phyloP scores from a whole-genome alignment of 2,888 invertebrate species.

The Lysandra bellargus region DNA sequence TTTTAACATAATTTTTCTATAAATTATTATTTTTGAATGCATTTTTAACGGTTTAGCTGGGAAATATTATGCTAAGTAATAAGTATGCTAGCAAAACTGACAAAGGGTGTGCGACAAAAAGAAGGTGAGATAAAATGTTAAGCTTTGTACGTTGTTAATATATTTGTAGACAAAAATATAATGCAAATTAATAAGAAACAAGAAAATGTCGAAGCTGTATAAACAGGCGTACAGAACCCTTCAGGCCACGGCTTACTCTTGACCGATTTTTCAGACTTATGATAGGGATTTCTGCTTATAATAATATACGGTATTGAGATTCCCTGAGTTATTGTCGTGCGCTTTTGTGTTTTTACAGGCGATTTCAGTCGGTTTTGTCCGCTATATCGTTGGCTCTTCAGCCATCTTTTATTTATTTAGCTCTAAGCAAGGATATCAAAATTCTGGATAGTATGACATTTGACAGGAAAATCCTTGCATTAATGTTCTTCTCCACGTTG shows the following conservation, averaged over 20 bases:
- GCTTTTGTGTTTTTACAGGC: not conserved
- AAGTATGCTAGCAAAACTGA: too few relatives aligned
- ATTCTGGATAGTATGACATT: not conserved
- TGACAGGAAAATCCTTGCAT: not conserved
- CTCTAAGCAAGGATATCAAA: not conserved
- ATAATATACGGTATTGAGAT: conserved; percentile 18
- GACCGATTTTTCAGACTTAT: conserved; percentile 25
- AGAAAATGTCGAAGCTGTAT: too few relatives aligned
- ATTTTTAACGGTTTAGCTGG: too few relatives aligned
- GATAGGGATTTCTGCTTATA: conserved; percentile 22
- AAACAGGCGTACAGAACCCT: not conserved
- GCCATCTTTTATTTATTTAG: not conserved
- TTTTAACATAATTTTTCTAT: too few relatives aligned
- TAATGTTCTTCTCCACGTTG: too few relatives aligned
- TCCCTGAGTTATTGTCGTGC: conserved; percentile 8
- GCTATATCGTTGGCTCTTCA: not conserved
- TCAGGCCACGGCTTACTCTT: not conserved
- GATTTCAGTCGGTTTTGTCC: not conserved
- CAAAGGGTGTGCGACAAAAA: too few relatives aligned
- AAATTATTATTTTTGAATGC: too few relatives aligned
- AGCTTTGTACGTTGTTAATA: too few relatives aligned
- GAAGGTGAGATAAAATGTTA: too few relatives aligned
- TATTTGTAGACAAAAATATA: too few relatives aligned
- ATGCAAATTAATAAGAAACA: too few relatives aligned
- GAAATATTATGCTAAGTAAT: too few relatives aligned